Evolutionary conservation across 2,113 vertebrate species (phyloP).

Genomic region (Sprattus sprattus): DNA sequence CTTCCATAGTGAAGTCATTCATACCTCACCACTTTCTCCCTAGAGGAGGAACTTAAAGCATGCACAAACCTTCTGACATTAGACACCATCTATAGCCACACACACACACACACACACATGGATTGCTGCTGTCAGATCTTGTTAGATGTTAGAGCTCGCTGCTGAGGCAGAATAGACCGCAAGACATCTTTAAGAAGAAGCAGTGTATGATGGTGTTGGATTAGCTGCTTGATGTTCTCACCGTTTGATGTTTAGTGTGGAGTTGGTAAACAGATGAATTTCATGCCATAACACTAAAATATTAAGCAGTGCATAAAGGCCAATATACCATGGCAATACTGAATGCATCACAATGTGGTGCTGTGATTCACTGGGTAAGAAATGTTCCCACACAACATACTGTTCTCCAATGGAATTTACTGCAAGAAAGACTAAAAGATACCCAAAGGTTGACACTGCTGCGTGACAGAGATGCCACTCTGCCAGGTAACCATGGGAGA

Average conservation of each 20-base stretch:
- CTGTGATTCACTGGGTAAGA: no score
- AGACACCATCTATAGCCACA: not conserved
- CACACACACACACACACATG: not conserved
- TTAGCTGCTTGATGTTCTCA: not conserved
- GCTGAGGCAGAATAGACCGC: not conserved
- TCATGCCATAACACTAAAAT: no score
- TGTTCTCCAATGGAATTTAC: not conserved
- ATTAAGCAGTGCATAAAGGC: no score
- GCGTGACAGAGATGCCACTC: not conserved
- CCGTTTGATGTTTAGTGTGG: no score
- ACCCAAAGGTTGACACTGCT: not conserved
- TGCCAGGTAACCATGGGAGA: conserved; percentile 21
- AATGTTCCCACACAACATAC: no score
- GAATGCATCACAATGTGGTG: no score
- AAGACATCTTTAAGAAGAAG: not conserved
- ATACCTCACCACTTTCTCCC: no score
- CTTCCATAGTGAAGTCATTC: no score
- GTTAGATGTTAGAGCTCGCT: not conserved
- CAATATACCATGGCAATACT: no score
- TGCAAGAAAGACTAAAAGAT: not conserved
- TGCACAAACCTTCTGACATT: no score
- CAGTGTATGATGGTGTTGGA: not conserved
- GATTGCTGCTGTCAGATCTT: not conserved
- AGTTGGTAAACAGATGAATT: no score
- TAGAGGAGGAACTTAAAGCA: no score